These are phyloP conservation scores for Notospermus geniculatus DNA, from an alignment of 1,140 invertebrate species.

Conservation along the genomic window DNA sequence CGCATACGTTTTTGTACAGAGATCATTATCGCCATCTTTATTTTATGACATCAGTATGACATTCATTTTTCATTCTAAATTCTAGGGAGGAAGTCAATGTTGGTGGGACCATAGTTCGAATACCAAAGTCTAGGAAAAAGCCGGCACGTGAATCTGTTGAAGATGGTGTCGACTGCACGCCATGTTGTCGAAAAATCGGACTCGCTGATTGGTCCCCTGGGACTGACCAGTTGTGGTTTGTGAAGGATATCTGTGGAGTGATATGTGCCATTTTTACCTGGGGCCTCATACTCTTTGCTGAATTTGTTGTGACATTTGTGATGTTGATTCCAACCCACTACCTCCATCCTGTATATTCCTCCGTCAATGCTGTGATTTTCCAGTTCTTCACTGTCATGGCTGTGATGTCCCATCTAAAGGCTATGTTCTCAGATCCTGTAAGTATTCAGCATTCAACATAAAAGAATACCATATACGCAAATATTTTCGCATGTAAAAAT, in stretches of 20 bases:
- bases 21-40: too few species aligned
- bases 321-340: slow-evolving; percentile 84
- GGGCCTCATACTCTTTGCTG: slow-evolving; percentile 90
- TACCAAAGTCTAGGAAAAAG: slow-evolving; percentile 21
- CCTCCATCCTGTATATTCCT: slow-evolving; percentile 67
- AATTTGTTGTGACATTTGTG: slow-evolving; percentile 93
- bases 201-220: slow-evolving; percentile 24
- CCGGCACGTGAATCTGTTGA: slow-evolving; percentile 24
- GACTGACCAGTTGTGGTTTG: slow-evolving; percentile 58
- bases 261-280: slow-evolving; percentile 97
- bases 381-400: slow-evolving; percentile 86
- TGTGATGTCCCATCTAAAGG: slow-evolving; percentile 86
- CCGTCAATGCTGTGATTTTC: slow-evolving; percentile 88
- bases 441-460: slow-evolving; percentile 53
- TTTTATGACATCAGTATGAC: too few species aligned
- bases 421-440: slow-evolving; percentile 99
- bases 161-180: slow-evolving; percentile 45
- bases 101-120: slow-evolving; percentile 21
- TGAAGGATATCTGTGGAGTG: slow-evolving; percentile 92
- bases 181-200: slow-evolving; percentile 36
- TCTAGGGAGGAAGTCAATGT: slow-evolving; percentile 14
- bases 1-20: too few species aligned
- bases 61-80: slow-evolving; percentile 13
- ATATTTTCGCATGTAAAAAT: too few species aligned
- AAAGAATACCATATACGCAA: too few species aligned